Evolutionary conservation across 2,888 invertebrate species (phyloP), one percentile per base, ranked within the genome.

Genomic region (Eupsilia transversa): DNA sequence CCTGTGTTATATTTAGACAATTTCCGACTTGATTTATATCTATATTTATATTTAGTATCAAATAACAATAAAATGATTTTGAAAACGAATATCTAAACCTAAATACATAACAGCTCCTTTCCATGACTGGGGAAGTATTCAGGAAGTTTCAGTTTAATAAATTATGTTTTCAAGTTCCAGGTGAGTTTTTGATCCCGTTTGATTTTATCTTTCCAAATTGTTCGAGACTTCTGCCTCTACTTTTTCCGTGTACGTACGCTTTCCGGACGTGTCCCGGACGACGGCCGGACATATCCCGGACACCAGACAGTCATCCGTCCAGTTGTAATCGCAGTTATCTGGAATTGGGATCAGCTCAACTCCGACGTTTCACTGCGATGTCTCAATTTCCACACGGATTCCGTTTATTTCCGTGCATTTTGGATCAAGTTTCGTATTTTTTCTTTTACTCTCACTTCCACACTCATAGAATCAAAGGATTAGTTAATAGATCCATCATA

Each of bases 261-360:
- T 43, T 52, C 54, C 68, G 68, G 71, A 57, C 57, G 68, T 20
- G 17, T 61, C 65, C 76, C 72, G 52, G 65, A 54, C 49, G 70
- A 20, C 69, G 46, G 30, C 65, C 77, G 77, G 66, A 70, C 72
- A 56, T 49, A 66, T 60, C 30, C 77, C 79, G 82, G 72, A 65
- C 79, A 69, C 70, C 80, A 69, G 65, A 80, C 77, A 79, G 86
- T 79, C 80, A 78, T 86, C 86, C 86, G 85, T 79, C 77, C 69
- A 72, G 72, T 84, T 80, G 74, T 74, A 68, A 72, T 83, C 71
- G 72, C 57, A 73, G 79, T 73, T 86, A 86, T 86, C 86, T 84
- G 59, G 80, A 69, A 86, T 86, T 80, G 72, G 60, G 79, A 86
- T 84, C 86, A 76, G 71, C 61, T 70, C 43, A 72, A 72, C 61